phyloP scores from a whole-genome alignment of 2,797 vertebrate species.

The Etheostoma nigrum region DNA sequence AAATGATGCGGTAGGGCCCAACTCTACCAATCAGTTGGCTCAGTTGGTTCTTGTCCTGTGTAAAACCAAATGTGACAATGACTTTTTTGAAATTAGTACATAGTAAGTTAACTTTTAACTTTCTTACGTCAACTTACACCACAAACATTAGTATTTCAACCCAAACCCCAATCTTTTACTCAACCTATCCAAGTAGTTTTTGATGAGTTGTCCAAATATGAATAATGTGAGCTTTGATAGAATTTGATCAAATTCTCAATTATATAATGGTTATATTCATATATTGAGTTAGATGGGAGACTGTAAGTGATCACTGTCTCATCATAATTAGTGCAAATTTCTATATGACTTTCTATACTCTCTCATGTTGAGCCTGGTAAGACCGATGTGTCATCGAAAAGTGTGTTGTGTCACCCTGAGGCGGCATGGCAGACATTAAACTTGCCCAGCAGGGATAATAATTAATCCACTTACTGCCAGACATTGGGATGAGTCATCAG shows the following conservation, averaged over 20 bases:
- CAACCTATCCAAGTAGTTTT: neutral
- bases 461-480: slow-evolving; percentile 65
- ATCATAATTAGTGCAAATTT: neutral
- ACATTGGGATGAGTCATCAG: slow-evolving; percentile 45
- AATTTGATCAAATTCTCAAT: neutral
- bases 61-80: too few relatives aligned
- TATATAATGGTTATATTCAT: neutral
- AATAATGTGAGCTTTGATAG: neutral
- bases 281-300: too few relatives aligned
- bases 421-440: slow-evolving; percentile 56
- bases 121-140: too few relatives aligned
- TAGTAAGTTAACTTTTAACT: too few relatives aligned
- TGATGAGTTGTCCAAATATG: neutral
- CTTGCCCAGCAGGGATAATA: slow-evolving; percentile 58
- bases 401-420: slow-evolving; percentile 18
- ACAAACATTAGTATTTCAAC: too few relatives aligned
- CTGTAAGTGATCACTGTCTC: neutral
- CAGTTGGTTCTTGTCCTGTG: too few relatives aligned
- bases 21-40: too few relatives aligned
- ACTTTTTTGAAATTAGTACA: too few relatives aligned
- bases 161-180: too few relatives aligned
- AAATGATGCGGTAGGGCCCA: too few relatives aligned
- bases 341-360: neutral
- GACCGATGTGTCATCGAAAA: slow-evolving; percentile 30
- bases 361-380: slow-evolving; percentile 4